Base-by-base conservation (phyloP, 23 tunicate genomes). In the Pegea sp. region DNA sequence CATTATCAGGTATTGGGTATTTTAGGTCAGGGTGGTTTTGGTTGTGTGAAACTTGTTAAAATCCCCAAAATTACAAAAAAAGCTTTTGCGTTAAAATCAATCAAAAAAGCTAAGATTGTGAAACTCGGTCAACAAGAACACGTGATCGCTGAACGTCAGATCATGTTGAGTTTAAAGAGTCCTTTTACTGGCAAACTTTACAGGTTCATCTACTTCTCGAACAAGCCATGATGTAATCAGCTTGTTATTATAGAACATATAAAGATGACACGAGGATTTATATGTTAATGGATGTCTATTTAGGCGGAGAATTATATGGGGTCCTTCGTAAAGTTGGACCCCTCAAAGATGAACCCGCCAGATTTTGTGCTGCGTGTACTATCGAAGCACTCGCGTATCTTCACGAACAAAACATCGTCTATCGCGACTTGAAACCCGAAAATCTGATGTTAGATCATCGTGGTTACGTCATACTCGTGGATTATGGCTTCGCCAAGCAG, bases 21-120 rank as follows among this genome's bases (percentile, higher is more conserved):
- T 13, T 61, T 87, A 21, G 89, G 96, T 26, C 75, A 76, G 33
- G 96, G 96, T 20, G 96, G 96, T 18, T 87, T 87, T 65, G 96
- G 96, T 23, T 64, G 71, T 30, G 96, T 87, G 20, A 87, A 78
- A 24, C 55, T 87, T 18, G 88, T 76, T 16, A 48, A 33, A 33
- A 57, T 76, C 28, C 68, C 71, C 0, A 69, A 79, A 1, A 22
- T 87, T 7, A 22, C 68, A 1, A 59, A 69, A n/a, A 24, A 66
- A 23, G 72, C 96, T 4, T 69, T 75, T 30, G 96, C 96, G 28
- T 59, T 87, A 65, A 87, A 87, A 54, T 38, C 57, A 18, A 76
- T 87, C 44, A 49, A 74, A 32, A 76, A 87, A 69, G 81, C 80
- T 22, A 72, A 60, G 29, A 73, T 89, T 3, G 53, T 77, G 1